Base-by-base conservation (phyloP, 2,888 invertebrate species). In the Sepioteuthis lessoniana region DNA sequence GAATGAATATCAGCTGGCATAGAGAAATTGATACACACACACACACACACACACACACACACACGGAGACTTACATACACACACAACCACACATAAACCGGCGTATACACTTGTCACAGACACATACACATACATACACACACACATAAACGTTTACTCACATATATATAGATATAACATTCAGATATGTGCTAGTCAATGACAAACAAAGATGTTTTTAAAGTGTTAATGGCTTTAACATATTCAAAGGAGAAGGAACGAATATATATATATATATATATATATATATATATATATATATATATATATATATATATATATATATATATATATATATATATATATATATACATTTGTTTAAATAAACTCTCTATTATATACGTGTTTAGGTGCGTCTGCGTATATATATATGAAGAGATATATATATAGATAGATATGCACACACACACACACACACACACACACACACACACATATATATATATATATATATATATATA, bases 281-380 rank as follows among this genome's bases (percentile, higher is more conserved):
- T 90, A 90, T 90, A n/a, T 90, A 10, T 90, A 7, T 90, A 90
- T 90, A 90, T 90, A 90, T 90, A 90, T 90, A 90, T 90, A 90
- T 90, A 90, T 90, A 31, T 90, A 37, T 90, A 19, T 90, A n/a
- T 37, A 90, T 90, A 31, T 37, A 90, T 90, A 90, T 37, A 90
- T 90, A 37, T n/a, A 31, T 90, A 90, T 90, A 90, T 90, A 31
- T 90, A 90, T 25, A 31, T 90, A 90, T 16, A 31, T n/a, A 31
- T 2, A 90, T 31, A 90, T n/a, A 35, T n/a, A 2, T n/a, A 25
- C 31, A 35, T 90, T 5, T 35, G 4, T 90, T 1, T 90, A 90
- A 31, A 90, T 90, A 90, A 3, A 90, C 10, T 8, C 10, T 46
- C 7, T 46, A 8, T 10, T 46, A 5, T 46, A 8, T 46, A 5